These are phyloP conservation scores for Halisarca cf. caerulea DNA, from an alignment of 37 sponge, comb jelly and placozoan genomes.

Conservation along the genomic window DNA sequence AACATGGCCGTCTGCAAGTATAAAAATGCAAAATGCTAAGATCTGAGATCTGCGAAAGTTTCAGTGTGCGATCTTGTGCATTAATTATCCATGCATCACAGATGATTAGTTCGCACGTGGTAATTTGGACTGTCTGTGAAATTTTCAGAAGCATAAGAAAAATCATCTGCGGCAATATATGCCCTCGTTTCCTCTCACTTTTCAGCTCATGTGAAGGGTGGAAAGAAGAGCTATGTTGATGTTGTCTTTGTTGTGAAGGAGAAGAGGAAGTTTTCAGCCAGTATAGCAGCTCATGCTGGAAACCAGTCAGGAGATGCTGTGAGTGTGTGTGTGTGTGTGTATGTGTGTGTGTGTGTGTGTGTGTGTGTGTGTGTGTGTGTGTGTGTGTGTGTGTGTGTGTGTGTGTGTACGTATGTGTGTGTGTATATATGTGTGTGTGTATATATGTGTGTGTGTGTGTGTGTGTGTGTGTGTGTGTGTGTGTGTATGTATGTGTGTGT, in stretches of 20 bases:
- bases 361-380: slow-evolving; percentile 27
- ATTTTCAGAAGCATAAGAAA: not conserved
- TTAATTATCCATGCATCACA: no score
- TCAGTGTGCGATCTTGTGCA: no score
- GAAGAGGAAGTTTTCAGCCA: slow-evolving; percentile 20
- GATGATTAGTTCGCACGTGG: no score
- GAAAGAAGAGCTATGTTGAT: slow-evolving; percentile 21
- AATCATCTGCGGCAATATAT: not conserved
- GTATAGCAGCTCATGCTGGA: slow-evolving; percentile 60
- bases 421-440: slow-evolving; percentile 34
- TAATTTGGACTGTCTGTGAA: not conserved
- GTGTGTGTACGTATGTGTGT: slow-evolving; percentile 4
- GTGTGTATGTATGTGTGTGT: no score
- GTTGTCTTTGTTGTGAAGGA: slow-evolving; percentile 70
- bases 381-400: not conserved
- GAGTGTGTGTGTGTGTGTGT: slow-evolving; percentile 40
- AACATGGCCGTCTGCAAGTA: no score
- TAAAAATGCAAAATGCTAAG: no score
- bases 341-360: slow-evolving; percentile 34
- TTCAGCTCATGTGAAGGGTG: not conserved
- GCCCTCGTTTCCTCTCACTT: not conserved
- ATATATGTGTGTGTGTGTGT: not conserved
- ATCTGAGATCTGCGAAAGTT: no score
- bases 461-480: not conserved
- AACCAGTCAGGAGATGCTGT: slow-evolving; percentile 77